Percentiles rank a stretch among this genome's conserved stretches.
phyloP scores from a whole-genome alignment of 2,113 vertebrate species.

The Cygnus buccinator region DNA sequence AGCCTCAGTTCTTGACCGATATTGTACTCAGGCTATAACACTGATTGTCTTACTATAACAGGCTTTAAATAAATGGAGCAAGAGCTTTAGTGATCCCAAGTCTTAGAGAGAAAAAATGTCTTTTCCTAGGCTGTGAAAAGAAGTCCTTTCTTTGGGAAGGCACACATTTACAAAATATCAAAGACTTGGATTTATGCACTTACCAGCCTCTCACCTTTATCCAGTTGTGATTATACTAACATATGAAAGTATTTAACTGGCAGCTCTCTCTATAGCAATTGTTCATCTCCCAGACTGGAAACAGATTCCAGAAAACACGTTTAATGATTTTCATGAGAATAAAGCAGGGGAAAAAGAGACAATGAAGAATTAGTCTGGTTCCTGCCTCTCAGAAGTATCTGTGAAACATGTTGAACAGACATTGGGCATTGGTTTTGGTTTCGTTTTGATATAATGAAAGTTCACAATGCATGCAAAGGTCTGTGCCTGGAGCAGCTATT shows the following conservation, averaged over 20 bases:
- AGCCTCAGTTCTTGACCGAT: neutral
- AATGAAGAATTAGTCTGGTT: neutral
- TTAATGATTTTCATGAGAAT: neutral
- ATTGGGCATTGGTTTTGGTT: neutral
- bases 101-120: neutral
- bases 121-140: neutral
- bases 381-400: neutral
- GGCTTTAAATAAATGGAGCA: neutral
- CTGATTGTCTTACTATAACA: neutral
- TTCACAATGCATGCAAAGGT: neutral
- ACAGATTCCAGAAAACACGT: neutral
- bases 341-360: neutral
- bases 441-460: neutral
- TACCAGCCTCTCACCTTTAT: neutral
- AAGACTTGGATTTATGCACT: neutral
- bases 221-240: neutral
- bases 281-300: neutral
- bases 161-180: neutral
- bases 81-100: neutral
- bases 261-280: neutral
- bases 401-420: neutral
- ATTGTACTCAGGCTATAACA: neutral
- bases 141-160: neutral
- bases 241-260: neutral
- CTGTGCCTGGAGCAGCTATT: neutral